phyloP scores from a whole-genome alignment of 2,113 vertebrate genomes.

The Platycercus adscitus region DNA sequence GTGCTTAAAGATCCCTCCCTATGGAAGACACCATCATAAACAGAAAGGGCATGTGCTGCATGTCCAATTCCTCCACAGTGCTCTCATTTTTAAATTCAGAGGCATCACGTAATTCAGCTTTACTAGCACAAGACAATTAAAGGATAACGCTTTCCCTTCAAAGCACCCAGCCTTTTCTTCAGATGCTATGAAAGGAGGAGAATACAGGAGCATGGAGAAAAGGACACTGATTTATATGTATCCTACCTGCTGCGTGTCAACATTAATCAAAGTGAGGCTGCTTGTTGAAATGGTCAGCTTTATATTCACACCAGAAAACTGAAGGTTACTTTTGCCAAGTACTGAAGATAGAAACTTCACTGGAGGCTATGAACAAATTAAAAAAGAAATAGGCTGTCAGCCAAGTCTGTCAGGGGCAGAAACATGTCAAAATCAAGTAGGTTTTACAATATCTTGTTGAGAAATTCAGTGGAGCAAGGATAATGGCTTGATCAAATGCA shows the following conservation, averaged over 20 bases:
- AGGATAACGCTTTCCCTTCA: background rate
- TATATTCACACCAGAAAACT: conserved; percentile 88
- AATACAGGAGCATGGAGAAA: background rate
- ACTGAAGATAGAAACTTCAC: conserved; percentile 84
- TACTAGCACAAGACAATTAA: background rate
- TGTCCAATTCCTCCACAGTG: background rate
- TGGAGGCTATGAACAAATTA: conserved; percentile 79
- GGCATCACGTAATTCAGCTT: background rate
- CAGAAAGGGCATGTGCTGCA: background rate
- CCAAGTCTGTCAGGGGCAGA: background rate
- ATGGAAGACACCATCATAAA: background rate
- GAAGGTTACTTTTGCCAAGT: conserved; percentile 91
- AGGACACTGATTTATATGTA: background rate
- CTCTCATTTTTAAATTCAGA: background rate
- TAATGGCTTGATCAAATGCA: background rate
- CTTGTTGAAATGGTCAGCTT: conserved; percentile 88
- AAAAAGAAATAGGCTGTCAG: conserved; percentile 24
- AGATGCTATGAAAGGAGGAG: background rate
- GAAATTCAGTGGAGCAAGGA: background rate
- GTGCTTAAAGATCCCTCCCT: background rate
- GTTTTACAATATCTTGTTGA: background rate
- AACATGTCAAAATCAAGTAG: background rate
- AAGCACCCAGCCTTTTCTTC: background rate
- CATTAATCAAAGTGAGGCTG: conserved; percentile 83
- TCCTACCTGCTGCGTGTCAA: conserved; percentile 87